These are phyloP conservation scores for Drosophila cardini DNA, from an alignment of 1,140 invertebrate genomes.

Conservation along the genomic window DNA sequence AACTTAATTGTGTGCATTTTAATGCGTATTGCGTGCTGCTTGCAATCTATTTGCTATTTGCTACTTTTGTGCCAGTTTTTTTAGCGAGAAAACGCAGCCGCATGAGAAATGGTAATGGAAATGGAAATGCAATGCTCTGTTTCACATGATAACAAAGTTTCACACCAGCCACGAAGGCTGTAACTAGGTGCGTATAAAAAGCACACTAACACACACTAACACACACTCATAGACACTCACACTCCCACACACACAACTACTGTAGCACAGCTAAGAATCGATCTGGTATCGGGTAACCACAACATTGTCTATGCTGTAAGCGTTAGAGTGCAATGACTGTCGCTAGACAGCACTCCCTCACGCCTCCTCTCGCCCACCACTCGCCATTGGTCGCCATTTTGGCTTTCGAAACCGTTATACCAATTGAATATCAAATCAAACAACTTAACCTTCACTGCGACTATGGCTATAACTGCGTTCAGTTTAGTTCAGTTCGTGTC, in stretches of 20 bases:
- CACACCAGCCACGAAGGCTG: conserved; percentile 43
- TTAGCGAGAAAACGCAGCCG: conserved; percentile 54
- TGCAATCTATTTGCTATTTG: conserved; percentile 61
- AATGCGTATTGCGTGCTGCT: conserved; percentile 73
- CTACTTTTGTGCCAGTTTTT: conserved; percentile 71
- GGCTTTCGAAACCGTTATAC: conserved; percentile 75
- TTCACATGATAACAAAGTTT: conserved; percentile 64
- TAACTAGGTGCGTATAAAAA: conserved; percentile 43
- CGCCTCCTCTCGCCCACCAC: too few species aligned
- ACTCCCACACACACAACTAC: background rate
- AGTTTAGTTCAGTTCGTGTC: conserved; percentile 74
- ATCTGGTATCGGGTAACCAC: conserved; percentile 38
- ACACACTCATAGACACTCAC: background rate
- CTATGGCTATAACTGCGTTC: conserved; percentile 1
- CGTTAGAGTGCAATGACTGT: conserved; percentile 65
- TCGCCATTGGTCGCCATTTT: conserved; percentile 42
- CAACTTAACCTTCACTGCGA: conserved; percentile 71
- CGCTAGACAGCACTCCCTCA: background rate
- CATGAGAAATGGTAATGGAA: conserved; percentile 65
- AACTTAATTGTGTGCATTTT: conserved; percentile 75
- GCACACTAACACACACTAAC: background rate
- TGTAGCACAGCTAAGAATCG: conserved; percentile 22
- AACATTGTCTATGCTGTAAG: conserved; percentile 51
- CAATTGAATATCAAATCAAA: conserved; percentile 77
- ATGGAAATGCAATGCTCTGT: conserved; percentile 70